Base-by-base conservation (phyloP, 1,140 invertebrate genomes). In the Drosophila navojoa region DNA sequence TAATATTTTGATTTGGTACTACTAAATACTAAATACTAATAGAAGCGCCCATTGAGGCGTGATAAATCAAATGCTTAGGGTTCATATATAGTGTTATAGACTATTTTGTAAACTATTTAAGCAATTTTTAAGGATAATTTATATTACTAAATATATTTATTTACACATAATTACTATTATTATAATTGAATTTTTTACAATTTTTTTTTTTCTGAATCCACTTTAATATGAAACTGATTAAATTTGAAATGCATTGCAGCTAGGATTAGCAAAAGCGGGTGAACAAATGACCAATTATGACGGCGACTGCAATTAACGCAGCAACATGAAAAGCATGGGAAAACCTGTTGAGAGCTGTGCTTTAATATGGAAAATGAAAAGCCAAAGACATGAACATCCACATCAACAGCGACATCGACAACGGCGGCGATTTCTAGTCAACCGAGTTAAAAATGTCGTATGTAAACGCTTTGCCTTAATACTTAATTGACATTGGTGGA, bases 401-500 rank as follows among this genome's bases (percentile, higher is more conserved):
- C 47, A 45, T 2, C 66, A 10, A 59, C 25, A 38, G 29, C 29
- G 19, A 42, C 29, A 15, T 3, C 19, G 25, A 15, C 52, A 53
- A 19, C 38, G 49, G 44, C 55, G 45, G 64, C 47, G 49, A 69
- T 63, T 55, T 63, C 55, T 60, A 45, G 49, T 60, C 54, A 52
- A 29, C 50, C 52, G 25, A 66, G 59, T 44, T 59, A 49, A 72
- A 86, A 69, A 78, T 86, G 78, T 68, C 75, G 78, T 77, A 79
- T 87, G 79, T 86, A 87, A 86, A 87, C 79, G 79, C 42, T 79
- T 79, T 82, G 84, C 79, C 82, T 87, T 86, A 87, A 87, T 86
- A 68, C 70, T 54, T 72, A 86, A 87, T 82, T 80, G 82, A 86
- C 82, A 76, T 87, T 82, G 82, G 82, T 82, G 82, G 82, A 86